Conservation (phyloP, 2,888 invertebrate species). For the Aromia moschata region DNA sequence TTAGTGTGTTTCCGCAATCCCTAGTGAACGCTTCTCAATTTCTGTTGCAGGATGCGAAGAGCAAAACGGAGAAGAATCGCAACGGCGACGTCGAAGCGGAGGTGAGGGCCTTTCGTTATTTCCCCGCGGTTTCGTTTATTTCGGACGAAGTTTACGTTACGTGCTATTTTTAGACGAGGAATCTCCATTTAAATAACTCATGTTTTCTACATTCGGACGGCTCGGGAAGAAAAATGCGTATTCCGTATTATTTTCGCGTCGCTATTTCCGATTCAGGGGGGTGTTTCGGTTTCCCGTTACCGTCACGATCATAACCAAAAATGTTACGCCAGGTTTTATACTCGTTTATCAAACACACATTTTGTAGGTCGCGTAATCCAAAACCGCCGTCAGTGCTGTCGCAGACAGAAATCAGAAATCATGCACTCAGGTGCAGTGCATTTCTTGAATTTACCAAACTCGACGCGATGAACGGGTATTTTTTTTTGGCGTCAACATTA, state of each 20-base stretch:
- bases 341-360: constrained; percentile 15
- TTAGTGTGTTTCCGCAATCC: constrained; percentile 37
- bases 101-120: no score
- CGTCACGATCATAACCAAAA: constrained; percentile 7
- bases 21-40: constrained; percentile 47
- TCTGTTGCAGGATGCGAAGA: constrained; percentile 69
- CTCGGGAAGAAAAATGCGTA: constrained; percentile 10
- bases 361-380: constrained; percentile 19
- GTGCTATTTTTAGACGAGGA: constrained; percentile 46
- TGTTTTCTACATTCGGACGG: constrained; percentile 24
- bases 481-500: no score
- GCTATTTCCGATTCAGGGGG: constrained; percentile 22
- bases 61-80: constrained; percentile 67
- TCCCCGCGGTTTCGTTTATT: constrained; percentile 35
- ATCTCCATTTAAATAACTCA: constrained; percentile 42
- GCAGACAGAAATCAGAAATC: neutral
- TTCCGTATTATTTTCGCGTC: constrained; percentile 6
- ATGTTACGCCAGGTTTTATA: constrained; percentile 7
- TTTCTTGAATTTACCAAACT: no score
- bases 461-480: no score
- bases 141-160: constrained; percentile 37
- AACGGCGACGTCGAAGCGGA: constrained; percentile 69
- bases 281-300: constrained; percentile 15
- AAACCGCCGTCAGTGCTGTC: constrained; percentile 16
- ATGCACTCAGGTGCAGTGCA: neutral